Evolutionary conservation across 2,888 invertebrate species (phyloP), one percentile per base, ranked within the genome.

Genomic region (Zaprionus lineosus): DNA sequence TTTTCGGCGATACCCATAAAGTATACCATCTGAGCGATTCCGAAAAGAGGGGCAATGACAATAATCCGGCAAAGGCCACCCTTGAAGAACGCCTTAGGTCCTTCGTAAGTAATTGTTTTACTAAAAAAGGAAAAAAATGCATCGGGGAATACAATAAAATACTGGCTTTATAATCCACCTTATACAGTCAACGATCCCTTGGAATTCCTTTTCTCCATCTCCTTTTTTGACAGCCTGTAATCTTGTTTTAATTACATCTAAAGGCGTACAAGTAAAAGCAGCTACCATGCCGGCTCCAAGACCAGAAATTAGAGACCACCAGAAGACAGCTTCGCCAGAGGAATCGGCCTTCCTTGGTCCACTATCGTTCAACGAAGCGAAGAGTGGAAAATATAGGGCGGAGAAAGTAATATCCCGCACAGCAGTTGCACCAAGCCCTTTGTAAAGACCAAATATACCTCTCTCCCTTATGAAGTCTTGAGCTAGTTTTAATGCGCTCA

Each of bases 1-100:
- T 89, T 90, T 88, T 98, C 98, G 0, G 96, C 99, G 6, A 98
- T 96, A 11, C 99, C 99, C 52, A 98, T 91, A 91, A 95, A 99
- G 91, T 99, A 99, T 0, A 99, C 96, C 48, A 95, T 95, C 91
- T 99, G 99, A 0, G 99, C 98, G 68, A 99, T 99, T 71, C 98
- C 99, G 91, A 98, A 99, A 37, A 99, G 91, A 0, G 98, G 99
- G 0, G 98, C 98, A 82, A 99, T 97, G 0, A 98, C 99, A 75
- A 99, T 97, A 93, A 98, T 94, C 82, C 99, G 93, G 87, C 98
- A 98, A 0, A 95, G 94, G 2, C 97, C 98, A 44, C 99, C 99
- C 90, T 99, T 99, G 91, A 98, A 98, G 91, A 99, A 97, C 7
- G 98, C 99, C n/a, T 91, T 92, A 0, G 94, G 92, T 0, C 99